These are phyloP conservation scores for Salticus scenicus DNA, from an alignment of 2,888 invertebrate genomes.

Conservation along the genomic window DNA sequence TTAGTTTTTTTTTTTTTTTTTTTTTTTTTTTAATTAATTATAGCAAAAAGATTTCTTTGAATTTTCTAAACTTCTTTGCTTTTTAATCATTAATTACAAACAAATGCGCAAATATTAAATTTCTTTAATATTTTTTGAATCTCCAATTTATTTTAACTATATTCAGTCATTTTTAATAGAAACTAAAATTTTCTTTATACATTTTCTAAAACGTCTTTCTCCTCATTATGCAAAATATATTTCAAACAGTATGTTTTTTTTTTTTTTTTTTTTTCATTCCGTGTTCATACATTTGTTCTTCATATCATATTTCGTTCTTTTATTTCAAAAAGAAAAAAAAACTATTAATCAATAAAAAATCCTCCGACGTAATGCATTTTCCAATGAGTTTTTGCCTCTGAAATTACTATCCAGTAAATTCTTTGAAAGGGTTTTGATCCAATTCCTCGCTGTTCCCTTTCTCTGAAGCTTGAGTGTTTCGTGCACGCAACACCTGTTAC, in stretches of 20 bases:
- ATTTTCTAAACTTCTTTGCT: no score
- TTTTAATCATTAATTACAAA: no score
- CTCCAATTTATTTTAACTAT: no score
- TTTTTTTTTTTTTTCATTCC: slow-evolving; percentile 18
- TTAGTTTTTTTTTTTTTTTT: no score
- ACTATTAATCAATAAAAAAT: slow-evolving; percentile 25
- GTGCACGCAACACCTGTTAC: slow-evolving; percentile 14
- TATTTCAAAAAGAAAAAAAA: no score
- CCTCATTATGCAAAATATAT: not conserved
- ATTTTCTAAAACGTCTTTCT: no score
- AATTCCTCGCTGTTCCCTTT: not conserved
- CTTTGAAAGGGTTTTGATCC: not conserved
- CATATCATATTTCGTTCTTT: not conserved
- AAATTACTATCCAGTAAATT: not conserved
- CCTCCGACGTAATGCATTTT: slow-evolving; percentile 37
- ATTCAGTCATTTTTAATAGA: no score
- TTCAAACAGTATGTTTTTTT: slow-evolving; percentile 4
- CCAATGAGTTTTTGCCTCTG: slow-evolving; percentile 57
- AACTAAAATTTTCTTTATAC: no score
- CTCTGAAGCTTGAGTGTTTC: not conserved
- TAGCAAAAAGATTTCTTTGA: no score
- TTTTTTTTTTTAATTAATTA: no score
- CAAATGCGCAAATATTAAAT: no score
- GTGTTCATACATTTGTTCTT: not conserved
- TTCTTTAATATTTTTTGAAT: no score